Base-by-base conservation (phyloP, 2,888 invertebrate species). In the Saturnia japonica region DNA sequence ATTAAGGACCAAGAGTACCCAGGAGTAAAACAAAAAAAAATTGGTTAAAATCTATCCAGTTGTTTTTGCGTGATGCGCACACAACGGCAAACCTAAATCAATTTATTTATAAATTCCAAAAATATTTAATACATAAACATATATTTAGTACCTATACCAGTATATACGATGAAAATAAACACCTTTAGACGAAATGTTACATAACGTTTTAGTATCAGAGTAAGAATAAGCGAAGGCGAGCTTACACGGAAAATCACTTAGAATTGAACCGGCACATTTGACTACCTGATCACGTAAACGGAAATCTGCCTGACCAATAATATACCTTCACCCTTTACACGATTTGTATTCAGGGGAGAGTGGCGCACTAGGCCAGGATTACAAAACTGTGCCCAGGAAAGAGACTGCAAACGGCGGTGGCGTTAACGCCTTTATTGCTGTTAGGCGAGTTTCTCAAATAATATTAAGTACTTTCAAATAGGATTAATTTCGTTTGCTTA, bases 271-370 rank as follows among this genome's bases (percentile, higher is more conserved):
- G 78, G 79, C 81, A 77, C 83, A 85, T 87, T 85, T 82, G 77
- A 75, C 75, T 76, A 81, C 82, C 87, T 81, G 86, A 84, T 85
- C 87, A 88, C 88, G 88, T 89, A 84, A 78, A 69, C 75, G 85
- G 85, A 88, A 89, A 89, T 89, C 88, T 89, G 87, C 88, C 88
- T 88, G 88, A 88, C 88, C 88, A 87, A 88, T 88, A 88, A 88
- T 86, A 87, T 81, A 87, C 88, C 86, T 87, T 85, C 80, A 87
- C 87, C 87, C 88, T 88, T 87, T 82, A 79, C 80, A 81, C 81
- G 79, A 87, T 89, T 88, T 83, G 86, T 88, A 89, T 88, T 88
- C 89, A 86, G 79, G 79, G 76, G 76, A 74, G 75, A 76, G 73
- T 74, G n/a, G 72, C 75, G 80, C 77, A 78, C 84, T 82, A 79